Evolutionary conservation across 2,888 invertebrate species (phyloP), one percentile per base, ranked within the genome.

Genomic region (Erpobdella octoculata): DNA sequence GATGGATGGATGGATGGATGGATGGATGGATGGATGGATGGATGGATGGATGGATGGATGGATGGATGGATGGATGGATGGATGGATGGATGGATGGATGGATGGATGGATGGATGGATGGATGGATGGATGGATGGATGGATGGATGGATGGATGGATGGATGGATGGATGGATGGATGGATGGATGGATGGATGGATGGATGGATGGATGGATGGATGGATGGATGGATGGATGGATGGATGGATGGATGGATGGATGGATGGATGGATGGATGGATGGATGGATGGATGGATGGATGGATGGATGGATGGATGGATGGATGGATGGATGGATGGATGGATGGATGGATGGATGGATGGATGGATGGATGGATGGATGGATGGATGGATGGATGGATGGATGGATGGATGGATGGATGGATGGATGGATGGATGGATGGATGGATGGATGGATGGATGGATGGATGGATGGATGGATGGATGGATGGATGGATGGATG

Each of bases 361-460:
- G n/a, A n/a, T n/a, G n/a, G n/a, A n/a, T n/a, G 18, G 18, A 12
- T 18, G 9, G 9, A 41, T 18, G 18, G 41, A 41, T 12, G 9
- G 41, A 12, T 2, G 53, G 21, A 18, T 9, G 8, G 21, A 53
- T 9, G 8, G 53, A 53, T 9, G 18, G n/a, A 53, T 9, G 15
- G 12, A 53, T 9, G 18, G 21, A 53, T 53, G 53, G 2, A 53
- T 53, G 53, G 28, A 53, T 18, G 53, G 9, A 53, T n/a, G 8
- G 15, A 53, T 53, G 53, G 15, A 53, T 15, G 53, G 1, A 9
- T 97, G 81, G 94, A 91, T 87, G 98, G 98, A 87, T 97, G 98
- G 86, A 93, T 94, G 91, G 21, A 46, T 5, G 46, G 5, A n/a
- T 5, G 46, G 21, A 3, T 5, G 46, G 46, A 46, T 46, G 46